Evolutionary conservation across 2,888 invertebrate species (phyloP).

Genomic region (Tiphia femorata): DNA sequence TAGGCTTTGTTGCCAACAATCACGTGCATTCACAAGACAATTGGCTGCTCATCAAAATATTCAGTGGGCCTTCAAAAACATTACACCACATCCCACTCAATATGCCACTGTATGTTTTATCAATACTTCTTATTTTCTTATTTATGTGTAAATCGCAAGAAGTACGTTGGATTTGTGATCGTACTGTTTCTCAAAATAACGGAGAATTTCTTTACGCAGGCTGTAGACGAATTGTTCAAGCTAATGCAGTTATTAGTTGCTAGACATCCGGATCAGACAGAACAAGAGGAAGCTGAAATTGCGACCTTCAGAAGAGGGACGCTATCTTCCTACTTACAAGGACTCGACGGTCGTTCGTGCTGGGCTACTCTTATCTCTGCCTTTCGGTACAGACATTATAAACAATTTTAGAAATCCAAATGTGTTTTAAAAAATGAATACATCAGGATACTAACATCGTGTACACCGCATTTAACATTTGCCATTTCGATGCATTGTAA

Average conservation of each 20-base stretch:
- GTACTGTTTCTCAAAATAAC: neutral
- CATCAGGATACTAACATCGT: too few species aligned
- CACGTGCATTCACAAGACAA: conserved; percentile 86
- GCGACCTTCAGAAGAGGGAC: conserved; percentile 87
- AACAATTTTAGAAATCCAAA: too few species aligned
- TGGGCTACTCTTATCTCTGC: conserved; percentile 96
- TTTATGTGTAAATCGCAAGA: neutral
- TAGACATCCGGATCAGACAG: conserved; percentile 83
- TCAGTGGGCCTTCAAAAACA: conserved; percentile 97
- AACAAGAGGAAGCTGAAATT: conserved; percentile 85
- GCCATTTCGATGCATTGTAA: neutral
- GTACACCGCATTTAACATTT: too few species aligned
- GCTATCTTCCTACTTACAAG: conserved; percentile 88
- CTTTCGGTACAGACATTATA: conserved; percentile 69
- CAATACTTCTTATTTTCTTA: neutral
- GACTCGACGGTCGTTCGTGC: conserved; percentile 89
- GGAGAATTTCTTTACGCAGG: conserved; percentile 71
- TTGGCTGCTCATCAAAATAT: conserved; percentile 94
- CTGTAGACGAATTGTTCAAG: conserved; percentile 92
- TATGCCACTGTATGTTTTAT: conserved; percentile 78
- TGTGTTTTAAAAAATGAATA: too few species aligned
- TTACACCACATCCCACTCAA: conserved; percentile 94
- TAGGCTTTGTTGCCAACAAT: conserved; percentile 91
- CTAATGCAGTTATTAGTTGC: conserved; percentile 90
- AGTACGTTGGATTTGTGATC: neutral